Base-by-base conservation (phyloP, 1,140 invertebrate species). In the Cotesia vestalis region DNA sequence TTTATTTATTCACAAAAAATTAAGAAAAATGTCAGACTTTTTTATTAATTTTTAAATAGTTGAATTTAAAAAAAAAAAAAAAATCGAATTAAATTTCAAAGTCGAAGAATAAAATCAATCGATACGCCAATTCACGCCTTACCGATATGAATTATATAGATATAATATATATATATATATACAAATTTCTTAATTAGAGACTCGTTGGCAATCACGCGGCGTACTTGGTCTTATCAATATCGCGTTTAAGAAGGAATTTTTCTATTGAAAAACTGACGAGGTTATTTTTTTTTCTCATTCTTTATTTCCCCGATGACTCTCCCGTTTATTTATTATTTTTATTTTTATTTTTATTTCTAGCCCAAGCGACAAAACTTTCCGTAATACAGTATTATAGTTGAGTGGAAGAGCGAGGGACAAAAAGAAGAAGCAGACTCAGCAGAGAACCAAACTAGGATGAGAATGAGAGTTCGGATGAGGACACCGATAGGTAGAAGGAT, bases 111-210 rank as follows among this genome's bases (percentile, higher is more conserved):
- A 3, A 3, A 27, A 27, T 27, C 3, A 52, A 11, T 52, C 3
- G 46, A 52, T n/a, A 8, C 46, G 46, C 8, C 46, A 52, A 55
- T 55, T 55, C 27, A 27, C 27, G 27, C 27, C 1, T 27, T 46
- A 6, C 5, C 40, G 11, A 3, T 46, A 8, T 46, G 40, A 11
- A 9, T 2, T 46, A 46, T 46, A 46, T 46, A 46, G 11, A 46
- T 46, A 46, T 46, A 46, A 46, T 2, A 46, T 46, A 46, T 46
- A 46, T 46, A 46, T 46, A 46, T 46, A 6, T 8, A 46, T 46
- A 46, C 11, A 46, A 35, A 36, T 68, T 68, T 60, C 66, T 68
- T 68, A 68, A 68, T 68, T 68, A 60, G 66, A 55, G 59, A 68
- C 59, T 68, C 66, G 55, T 68, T 55, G 55, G 34, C 66, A 68